A percentile compares a stretch with the other conserved stretches of the same genome.
Conservation (phyloP, 2,888 invertebrate genomes). For the Abrostola triplasia region DNA sequence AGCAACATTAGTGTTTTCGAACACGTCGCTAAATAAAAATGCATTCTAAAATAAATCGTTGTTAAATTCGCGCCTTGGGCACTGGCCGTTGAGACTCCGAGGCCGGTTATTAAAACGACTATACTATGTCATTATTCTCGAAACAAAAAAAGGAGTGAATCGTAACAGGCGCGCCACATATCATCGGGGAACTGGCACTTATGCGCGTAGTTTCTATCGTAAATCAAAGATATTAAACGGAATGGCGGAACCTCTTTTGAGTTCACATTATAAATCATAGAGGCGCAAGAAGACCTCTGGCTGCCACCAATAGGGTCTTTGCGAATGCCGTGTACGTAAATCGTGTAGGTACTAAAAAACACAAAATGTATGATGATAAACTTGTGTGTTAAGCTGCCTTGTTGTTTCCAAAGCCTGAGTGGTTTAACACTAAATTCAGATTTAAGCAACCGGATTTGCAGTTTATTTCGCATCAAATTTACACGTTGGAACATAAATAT, state of each 20-base stretch:
- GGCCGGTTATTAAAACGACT: slow-evolving; percentile 83
- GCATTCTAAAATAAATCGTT: slow-evolving; percentile 77
- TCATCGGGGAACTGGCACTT: slow-evolving; percentile 85
- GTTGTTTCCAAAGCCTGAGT: slow-evolving; percentile 17
- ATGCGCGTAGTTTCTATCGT: slow-evolving; percentile 87
- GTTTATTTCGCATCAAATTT: no score
- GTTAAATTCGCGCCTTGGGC: slow-evolving; percentile 80
- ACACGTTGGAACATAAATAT: background rate
- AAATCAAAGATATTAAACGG: slow-evolving; percentile 88
- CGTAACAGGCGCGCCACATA: slow-evolving; percentile 84
- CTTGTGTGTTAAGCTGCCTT: slow-evolving; percentile 36
- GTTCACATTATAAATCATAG: slow-evolving; percentile 87
- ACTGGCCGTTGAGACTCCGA: slow-evolving; percentile 65
- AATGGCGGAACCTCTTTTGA: slow-evolving; percentile 87
- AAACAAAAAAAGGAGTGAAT: slow-evolving; percentile 83
- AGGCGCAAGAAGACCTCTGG: slow-evolving; percentile 81
- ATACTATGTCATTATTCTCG: slow-evolving; percentile 85
- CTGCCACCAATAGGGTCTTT: slow-evolving; percentile 82
- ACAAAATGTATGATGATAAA: slow-evolving; percentile 60
- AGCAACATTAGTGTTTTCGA: slow-evolving; percentile 64
- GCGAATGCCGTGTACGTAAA: slow-evolving; percentile 79
- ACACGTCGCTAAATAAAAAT: slow-evolving; percentile 69
- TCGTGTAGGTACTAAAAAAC: slow-evolving; percentile 70
- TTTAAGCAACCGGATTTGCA: background rate
- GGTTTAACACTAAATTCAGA: slow-evolving; percentile 10